A percentile compares a stretch with the other conserved stretches of the same genome.
phyloP scores from a whole-genome alignment of 2,113 vertebrate genomes.

The Seriola dumerili region DNA sequence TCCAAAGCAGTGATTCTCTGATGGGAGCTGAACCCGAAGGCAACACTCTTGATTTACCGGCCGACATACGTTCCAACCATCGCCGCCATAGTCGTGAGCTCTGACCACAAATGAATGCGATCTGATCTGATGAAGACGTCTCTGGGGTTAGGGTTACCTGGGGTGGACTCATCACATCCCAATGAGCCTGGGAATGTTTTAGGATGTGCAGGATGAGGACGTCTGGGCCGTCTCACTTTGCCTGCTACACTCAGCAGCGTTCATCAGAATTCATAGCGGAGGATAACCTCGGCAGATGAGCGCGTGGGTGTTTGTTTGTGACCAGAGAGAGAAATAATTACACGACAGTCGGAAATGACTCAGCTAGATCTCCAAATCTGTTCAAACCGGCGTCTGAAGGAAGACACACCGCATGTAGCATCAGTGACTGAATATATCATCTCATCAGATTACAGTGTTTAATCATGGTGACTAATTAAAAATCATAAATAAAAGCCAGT shows the following conservation, averaged over 20 bases:
- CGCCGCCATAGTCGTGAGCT: no score
- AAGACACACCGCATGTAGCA: background rate
- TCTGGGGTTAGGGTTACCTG: no score
- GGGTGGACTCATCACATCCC: background rate
- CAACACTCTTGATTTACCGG: no score
- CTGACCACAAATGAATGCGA: no score
- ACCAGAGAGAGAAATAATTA: conserved; percentile 41
- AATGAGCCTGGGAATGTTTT: background rate
- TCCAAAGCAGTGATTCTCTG: no score
- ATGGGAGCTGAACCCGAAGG: no score
- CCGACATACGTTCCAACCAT: no score
- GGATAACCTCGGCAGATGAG: conserved; percentile 34
- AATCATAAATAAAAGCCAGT: background rate
- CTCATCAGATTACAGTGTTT: background rate
- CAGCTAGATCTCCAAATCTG: conserved; percentile 22
- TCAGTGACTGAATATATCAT: background rate
- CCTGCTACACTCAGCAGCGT: background rate
- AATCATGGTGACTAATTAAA: background rate
- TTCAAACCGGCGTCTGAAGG: conserved; percentile 1
- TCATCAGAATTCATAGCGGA: conserved; percentile 2
- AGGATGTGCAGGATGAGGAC: background rate
- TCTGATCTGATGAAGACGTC: no score
- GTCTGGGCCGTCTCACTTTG: background rate
- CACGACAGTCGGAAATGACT: conserved; percentile 40
- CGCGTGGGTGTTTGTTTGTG: conserved; percentile 45